Evolutionary conservation across 2,888 invertebrate species (phyloP).

Genomic region (Eilema sororculum): DNA sequence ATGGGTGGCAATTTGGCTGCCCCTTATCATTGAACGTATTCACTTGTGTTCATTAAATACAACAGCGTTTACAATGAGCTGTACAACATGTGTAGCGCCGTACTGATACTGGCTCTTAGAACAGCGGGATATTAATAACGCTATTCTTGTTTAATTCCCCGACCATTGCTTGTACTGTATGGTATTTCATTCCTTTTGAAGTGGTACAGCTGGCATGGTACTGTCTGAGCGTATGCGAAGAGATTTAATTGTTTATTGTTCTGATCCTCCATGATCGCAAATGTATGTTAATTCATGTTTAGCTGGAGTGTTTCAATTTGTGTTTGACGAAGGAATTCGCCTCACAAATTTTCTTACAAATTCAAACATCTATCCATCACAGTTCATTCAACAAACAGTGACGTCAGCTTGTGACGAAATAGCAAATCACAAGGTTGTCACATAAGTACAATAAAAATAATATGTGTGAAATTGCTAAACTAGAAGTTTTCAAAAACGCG

Average conservation of each 20-base stretch:
- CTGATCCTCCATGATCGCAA: constrained; percentile 53
- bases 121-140: constrained; percentile 36
- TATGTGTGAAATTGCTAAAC: constrained; percentile 18
- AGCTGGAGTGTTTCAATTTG: constrained; percentile 40
- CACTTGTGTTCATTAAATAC: constrained; percentile 63
- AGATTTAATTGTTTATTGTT: constrained; percentile 74
- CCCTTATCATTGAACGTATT: constrained; percentile 65
- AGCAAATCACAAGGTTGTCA: constrained; percentile 5
- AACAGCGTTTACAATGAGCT: constrained; percentile 32
- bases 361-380: constrained; percentile 10
- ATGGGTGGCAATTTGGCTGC: constrained; percentile 63
- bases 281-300: constrained; percentile 53
- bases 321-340: constrained; percentile 24
- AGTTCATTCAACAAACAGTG: constrained; percentile 19
- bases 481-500: constrained; percentile 24
- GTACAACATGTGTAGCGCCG: constrained; percentile 29
- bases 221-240: constrained; percentile 59
- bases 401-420: constrained; percentile 15
- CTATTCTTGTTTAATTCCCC: constrained; percentile 40
- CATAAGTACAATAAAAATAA: constrained; percentile 10
- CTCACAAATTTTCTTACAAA: constrained; percentile 1
- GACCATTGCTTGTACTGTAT: constrained; percentile 47
- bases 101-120: constrained; percentile 25
- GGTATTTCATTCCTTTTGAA: constrained; percentile 61
- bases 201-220: constrained; percentile 59